phyloP scores from a whole-genome alignment of 2,888 invertebrate genomes.

The Catocala sponsa region DNA sequence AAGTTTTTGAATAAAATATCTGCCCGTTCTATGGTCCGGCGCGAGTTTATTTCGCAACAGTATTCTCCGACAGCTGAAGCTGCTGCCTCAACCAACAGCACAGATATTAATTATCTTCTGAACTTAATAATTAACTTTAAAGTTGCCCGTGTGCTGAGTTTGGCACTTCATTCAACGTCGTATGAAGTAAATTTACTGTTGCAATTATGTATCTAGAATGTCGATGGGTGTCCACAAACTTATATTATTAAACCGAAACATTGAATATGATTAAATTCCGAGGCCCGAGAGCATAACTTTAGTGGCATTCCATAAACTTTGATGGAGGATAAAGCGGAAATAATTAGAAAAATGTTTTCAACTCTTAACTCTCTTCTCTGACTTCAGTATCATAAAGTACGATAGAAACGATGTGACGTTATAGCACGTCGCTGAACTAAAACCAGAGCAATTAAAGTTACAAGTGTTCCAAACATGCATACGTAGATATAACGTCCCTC shows the following conservation, averaged over 20 bases:
- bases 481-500: constrained; percentile 19
- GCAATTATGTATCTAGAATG: constrained; percentile 66
- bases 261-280: constrained; percentile 35
- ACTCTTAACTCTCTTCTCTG: not conserved
- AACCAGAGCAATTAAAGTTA: constrained; percentile 42
- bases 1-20: constrained; percentile 38
- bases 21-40: constrained; percentile 30
- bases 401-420: constrained; percentile 9
- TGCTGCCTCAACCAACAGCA: constrained; percentile 60
- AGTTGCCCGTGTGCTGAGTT: constrained; percentile 74
- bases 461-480: constrained; percentile 37
- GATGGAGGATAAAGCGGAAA: not conserved
- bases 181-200: constrained; percentile 70
- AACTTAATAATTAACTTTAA: constrained; percentile 82
- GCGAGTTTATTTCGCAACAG: constrained; percentile 40
- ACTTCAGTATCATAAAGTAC: not conserved
- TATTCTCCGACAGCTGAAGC: constrained; percentile 39
- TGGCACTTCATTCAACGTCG: constrained; percentile 70
- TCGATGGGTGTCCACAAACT: constrained; percentile 53
- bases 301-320: constrained; percentile 14
- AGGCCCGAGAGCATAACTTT: constrained; percentile 11
- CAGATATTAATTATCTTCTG: constrained; percentile 78
- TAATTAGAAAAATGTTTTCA: constrained; percentile 11
- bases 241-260: constrained; percentile 47
- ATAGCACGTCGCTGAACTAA: constrained; percentile 23